Conservation (phyloP, 2,888 invertebrate genomes). For the Acleris emargana region DNA sequence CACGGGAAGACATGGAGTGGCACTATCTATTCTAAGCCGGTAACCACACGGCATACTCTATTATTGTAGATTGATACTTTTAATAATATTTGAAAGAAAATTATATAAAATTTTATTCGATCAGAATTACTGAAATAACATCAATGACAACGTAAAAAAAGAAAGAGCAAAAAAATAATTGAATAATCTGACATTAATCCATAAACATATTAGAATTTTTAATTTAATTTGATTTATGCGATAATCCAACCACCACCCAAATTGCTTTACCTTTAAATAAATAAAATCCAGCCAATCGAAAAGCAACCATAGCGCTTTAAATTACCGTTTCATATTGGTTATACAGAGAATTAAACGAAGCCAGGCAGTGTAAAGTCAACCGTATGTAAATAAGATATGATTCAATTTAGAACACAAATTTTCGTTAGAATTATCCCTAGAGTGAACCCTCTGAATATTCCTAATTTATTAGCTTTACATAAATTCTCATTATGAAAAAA, state of each 20-base stretch:
- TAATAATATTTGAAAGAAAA: no score
- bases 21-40: no score
- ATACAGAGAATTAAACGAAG: no score
- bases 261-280: conserved; percentile 18
- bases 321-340: not conserved
- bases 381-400: not conserved
- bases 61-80: no score
- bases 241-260: conserved; percentile 11
- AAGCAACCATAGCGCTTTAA: conserved; percentile 6
- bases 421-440: conserved; percentile 15
- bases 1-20: no score
- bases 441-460: conserved; percentile 20
- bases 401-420: conserved; percentile 8
- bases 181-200: no score
- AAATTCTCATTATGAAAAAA: conserved; percentile 26
- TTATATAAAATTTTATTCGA: no score
- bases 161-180: no score
- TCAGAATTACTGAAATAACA: no score
- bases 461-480: conserved; percentile 26
- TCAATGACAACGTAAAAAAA: no score
- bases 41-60: no score
- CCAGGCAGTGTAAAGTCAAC: no score
- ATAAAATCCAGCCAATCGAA: conserved; percentile 6
- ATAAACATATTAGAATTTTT: not conserved
- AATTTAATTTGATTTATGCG: conserved; percentile 18